Evolutionary conservation across 2,888 invertebrate genomes (phyloP).

Genomic region (Chalcosyrphus nemorum): DNA sequence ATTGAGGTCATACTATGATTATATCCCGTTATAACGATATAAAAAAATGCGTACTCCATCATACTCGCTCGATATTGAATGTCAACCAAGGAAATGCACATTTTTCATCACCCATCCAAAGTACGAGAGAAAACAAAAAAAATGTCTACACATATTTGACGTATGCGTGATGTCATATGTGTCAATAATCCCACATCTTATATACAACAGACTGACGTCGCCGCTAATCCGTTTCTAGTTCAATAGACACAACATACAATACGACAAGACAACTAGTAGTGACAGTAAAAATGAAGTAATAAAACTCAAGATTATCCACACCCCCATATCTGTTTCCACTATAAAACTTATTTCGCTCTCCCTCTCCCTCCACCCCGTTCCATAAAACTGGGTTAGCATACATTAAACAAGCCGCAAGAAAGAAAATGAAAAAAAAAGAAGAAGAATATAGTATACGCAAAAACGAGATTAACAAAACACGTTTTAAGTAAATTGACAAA

Average conservation of each 20-base stretch:
- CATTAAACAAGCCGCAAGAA: not conserved
- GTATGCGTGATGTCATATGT: slow-evolving; percentile 43
- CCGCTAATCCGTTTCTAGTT: slow-evolving; percentile 46
- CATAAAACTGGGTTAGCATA: not conserved
- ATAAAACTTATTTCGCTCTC: slow-evolving; percentile 6
- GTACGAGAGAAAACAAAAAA: not conserved
- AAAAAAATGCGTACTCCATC: not conserved
- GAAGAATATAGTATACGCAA: not conserved
- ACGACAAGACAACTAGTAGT: not conserved
- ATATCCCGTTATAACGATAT: not conserved
- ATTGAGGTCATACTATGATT: slow-evolving; percentile 24
- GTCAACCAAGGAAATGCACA: slow-evolving; percentile 5
- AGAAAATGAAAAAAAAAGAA: not conserved
- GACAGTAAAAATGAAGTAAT: slow-evolving; percentile 19
- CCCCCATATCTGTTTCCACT: slow-evolving; percentile 21
- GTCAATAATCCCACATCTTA: slow-evolving; percentile 46
- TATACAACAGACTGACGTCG: slow-evolving; percentile 31
- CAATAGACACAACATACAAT: slow-evolving; percentile 34
- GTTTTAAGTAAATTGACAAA: slow-evolving; percentile 34
- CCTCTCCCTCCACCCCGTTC: not conserved
- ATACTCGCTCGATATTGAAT: slow-evolving; percentile 1
- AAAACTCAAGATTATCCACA: slow-evolving; percentile 23
- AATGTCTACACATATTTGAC: slow-evolving; percentile 17
- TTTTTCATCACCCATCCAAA: not conserved
- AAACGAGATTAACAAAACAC: slow-evolving; percentile 20